Evolutionary conservation across 2,888 invertebrate genomes (phyloP).

Genomic region (Spisula solida): DNA sequence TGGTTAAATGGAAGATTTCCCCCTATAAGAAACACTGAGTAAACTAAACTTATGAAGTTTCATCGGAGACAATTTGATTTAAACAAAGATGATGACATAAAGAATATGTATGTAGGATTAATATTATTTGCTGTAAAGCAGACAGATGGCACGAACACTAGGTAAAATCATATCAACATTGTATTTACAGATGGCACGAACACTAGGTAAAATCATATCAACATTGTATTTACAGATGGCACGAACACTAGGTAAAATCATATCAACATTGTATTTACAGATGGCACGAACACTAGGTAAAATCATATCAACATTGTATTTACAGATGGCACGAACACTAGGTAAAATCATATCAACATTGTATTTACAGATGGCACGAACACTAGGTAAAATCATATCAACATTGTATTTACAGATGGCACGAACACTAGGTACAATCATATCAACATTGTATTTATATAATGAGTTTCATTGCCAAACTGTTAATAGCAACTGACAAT

Average conservation of each 20-base stretch:
- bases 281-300: background rate
- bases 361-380: too few relatives aligned
- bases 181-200: too few relatives aligned
- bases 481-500: conserved; percentile 1
- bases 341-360: background rate
- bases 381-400: background rate
- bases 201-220: background rate
- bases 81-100: too few relatives aligned
- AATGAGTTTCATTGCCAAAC: background rate
- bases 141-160: background rate
- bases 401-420: background rate
- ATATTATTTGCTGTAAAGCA: too few relatives aligned
- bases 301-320: background rate
- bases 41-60: too few relatives aligned
- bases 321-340: too few relatives aligned
- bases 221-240: too few relatives aligned
- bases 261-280: background rate
- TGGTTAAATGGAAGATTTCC: too few relatives aligned
- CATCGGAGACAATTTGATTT: too few relatives aligned
- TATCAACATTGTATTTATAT: background rate
- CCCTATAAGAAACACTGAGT: too few relatives aligned
- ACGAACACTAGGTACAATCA: background rate
- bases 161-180: background rate
- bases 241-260: background rate
- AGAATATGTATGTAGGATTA: too few relatives aligned